Base-by-base conservation (phyloP, 2,797 vertebrate genomes). In the Semotilus atromaculatus region DNA sequence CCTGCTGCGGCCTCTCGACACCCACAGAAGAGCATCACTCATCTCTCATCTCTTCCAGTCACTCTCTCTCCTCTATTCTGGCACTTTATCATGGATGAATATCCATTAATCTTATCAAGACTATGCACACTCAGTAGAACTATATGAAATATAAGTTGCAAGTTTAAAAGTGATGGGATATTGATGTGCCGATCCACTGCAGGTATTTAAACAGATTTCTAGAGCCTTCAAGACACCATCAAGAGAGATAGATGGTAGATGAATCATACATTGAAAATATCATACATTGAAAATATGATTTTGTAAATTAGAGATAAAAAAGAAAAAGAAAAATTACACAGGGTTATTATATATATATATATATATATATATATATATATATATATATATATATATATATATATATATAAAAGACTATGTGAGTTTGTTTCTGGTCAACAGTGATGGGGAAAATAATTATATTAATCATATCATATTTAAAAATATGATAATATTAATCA, bases 41-140 rank as follows among this genome's bases (percentile, higher is more conserved):
- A 18, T 64, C 81, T 64, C 53, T 82, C 81, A 18, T 64, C 81
- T 64, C 70, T 64, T 82, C 36, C 55, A 83, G 43, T 51, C 72
- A 58, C 26, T 23, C 48, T 84, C 62, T 70, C 48, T 38, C 29
- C 38, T 78, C 64, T 67, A 5, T 76, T 53, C 51, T 48, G 45
- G 26, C 66, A 77, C 48, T 79, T 78, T 71, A 70, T 71, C 51
- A 23, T 31, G 26, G 26, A n/a, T 43, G 21, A 70, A 77, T 58
- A 67, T 70, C 55, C 19, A 7, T 70, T 84, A 83, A 83, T 83
- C 81, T 55, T 68, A 83, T 83, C 43, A 76, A 73, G 71, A 71
- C 58, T 67, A 31, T 76, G 60, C 81, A 45, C 74, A 60, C 11
- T 60, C 26, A 58, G 64, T 68, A 70, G 67, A 23, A 21, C 5